Evolutionary conservation across 2,113 vertebrate species (phyloP).

Genomic region (Tupaia tana): DNA sequence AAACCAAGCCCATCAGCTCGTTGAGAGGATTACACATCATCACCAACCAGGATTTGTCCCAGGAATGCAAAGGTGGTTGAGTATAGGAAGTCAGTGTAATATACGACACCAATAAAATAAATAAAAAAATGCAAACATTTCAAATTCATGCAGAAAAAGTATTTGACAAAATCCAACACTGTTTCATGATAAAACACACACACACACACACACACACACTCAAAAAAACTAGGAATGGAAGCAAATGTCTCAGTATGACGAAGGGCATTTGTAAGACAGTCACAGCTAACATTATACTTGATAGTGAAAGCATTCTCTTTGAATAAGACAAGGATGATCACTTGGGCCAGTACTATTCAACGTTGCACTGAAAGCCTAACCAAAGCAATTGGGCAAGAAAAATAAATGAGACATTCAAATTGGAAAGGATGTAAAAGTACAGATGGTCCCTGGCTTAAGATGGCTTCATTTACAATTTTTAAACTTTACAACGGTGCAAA

Average conservation of each 20-base stretch:
- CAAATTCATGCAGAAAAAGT: neutral
- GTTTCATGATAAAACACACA: neutral
- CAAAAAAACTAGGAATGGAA: neutral
- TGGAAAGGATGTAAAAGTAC: neutral
- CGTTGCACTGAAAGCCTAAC: neutral
- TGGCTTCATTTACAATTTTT: too few relatives aligned
- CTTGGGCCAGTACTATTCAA: neutral
- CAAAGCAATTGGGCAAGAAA: neutral
- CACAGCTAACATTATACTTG: too few relatives aligned
- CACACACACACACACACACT: neutral
- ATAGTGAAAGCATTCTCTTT: neutral
- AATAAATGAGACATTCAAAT: neutral
- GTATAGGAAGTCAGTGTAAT: neutral
- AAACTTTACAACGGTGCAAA: too few relatives aligned
- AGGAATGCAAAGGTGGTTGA: neutral
- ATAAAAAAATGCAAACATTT: neutral
- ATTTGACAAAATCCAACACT: neutral
- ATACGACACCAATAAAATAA: neutral
- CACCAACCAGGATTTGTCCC: neutral
- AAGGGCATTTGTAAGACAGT: neutral
- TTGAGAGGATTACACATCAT: neutral
- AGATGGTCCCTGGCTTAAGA: too few relatives aligned
- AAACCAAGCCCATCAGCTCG: neutral
- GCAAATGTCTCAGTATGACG: neutral
- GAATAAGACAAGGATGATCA: neutral